A percentile compares a stretch with the other conserved stretches of the same genome.
Conservation (phyloP, 2,888 invertebrate species). For the Spisula subtruncata region DNA sequence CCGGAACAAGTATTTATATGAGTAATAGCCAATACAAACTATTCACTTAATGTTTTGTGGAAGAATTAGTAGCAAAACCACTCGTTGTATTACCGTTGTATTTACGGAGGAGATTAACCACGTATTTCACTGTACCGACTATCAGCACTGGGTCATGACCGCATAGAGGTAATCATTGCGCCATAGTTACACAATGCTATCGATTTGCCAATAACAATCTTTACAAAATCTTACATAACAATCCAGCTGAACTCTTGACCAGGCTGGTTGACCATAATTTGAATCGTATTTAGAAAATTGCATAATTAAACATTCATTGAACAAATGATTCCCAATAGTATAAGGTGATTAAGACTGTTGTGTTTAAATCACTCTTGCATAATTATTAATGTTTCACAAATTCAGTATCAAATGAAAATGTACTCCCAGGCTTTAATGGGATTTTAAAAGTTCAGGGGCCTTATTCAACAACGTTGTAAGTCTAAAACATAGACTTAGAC, state of each 20-base stretch:
- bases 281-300: constrained; percentile 64
- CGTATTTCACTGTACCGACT: constrained; percentile 33
- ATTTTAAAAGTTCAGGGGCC: constrained; percentile 14
- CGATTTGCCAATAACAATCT: constrained; percentile 57
- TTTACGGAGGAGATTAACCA: constrained; percentile 37
- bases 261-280: constrained; percentile 60
- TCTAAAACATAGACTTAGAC: no score
- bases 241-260: constrained; percentile 65
- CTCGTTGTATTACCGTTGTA: constrained; percentile 19
- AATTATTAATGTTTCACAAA: constrained; percentile 26
- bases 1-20: neutral
- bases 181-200: constrained; percentile 67
- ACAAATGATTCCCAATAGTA: constrained; percentile 49
- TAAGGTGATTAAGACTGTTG: constrained; percentile 48
- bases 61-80: neutral
- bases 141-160: constrained; percentile 63
- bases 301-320: constrained; percentile 67
- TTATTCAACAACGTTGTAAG: no score
- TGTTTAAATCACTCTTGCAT: constrained; percentile 41
- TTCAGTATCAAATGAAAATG: neutral
- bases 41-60: constrained; percentile 16
- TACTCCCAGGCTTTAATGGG: neutral
- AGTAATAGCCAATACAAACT: neutral
- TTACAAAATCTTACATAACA: constrained; percentile 71
- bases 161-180: constrained; percentile 59